Evolutionary conservation across 2,113 vertebrate genomes (phyloP), one percentile per base, ranked within the genome.

Genomic region (Cariama cristata): DNA sequence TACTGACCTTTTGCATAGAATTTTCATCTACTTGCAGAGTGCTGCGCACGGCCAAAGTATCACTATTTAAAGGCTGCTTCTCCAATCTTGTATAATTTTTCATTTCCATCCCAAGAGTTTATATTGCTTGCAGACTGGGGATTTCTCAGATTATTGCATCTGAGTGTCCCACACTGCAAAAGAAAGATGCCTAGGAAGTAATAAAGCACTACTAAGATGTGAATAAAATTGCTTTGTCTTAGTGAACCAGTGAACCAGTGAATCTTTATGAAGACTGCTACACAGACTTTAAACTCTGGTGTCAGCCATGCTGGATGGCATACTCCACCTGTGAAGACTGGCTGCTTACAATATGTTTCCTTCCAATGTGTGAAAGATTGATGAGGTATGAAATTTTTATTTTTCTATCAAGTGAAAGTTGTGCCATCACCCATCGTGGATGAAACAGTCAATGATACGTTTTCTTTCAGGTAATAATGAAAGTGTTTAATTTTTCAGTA

Each of bases 401-500:
- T 91, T 93, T 93, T 90, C 38, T 12, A 24, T 69, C 44, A 67
- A 81, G n/a, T n/a, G n/a, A 77, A 96, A 84, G 3, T 22, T 45
- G 26, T 77, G 45, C 55, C 32, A 79, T 87, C 73, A 84, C 44
- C 47, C 24, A 94, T 91, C 64, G 85, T 56, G 64, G 64, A 74
- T 52, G 68, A 91, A 91, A 55, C 32, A 91, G 33, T 47, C 44
- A 47, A 5, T 18, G 20, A 58, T 47, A 26, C 8, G 9, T 77
- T 89, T 71, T 86, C 14, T 59, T 91, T 79, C 62, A 60, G 21
- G 40, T 75, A 75, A 64, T 80, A 85, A 85, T 30, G 28, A 50
- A 81, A 81, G 30, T 64, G 26, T 75, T 93, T 79, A 81, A 93
- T 79, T 90, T 95, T 93, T 96, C 69, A 94, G 30, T 20, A 14